These are phyloP conservation scores for Podargus strigoides DNA, from an alignment of 2,797 vertebrate species.

Conservation along the genomic window DNA sequence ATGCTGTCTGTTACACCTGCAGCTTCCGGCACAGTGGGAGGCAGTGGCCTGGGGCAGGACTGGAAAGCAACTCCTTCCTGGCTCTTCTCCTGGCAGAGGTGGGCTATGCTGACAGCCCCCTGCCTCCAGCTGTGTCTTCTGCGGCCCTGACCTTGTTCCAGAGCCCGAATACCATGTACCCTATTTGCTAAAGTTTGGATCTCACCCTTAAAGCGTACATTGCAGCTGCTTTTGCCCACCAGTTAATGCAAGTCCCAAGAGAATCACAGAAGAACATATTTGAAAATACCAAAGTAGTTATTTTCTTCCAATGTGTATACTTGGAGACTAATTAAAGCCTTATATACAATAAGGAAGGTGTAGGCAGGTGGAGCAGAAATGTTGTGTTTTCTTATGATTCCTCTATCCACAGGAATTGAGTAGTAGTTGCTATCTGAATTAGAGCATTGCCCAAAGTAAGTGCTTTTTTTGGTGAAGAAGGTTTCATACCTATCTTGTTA, in stretches of 20 bases:
- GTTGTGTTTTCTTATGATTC: neutral
- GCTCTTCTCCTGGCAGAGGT: neutral
- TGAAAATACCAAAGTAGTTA: neutral
- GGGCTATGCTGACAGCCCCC: neutral
- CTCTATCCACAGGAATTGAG: neutral
- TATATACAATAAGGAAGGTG: neutral
- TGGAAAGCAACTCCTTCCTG: neutral
- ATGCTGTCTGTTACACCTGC: neutral
- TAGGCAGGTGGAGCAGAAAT: neutral
- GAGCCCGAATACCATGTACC: neutral
- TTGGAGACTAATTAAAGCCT: neutral
- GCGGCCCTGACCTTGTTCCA: neutral
- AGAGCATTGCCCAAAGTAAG: neutral
- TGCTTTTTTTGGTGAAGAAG: neutral
- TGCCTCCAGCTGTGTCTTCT: neutral
- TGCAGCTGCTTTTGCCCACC: neutral
- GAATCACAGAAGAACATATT: neutral
- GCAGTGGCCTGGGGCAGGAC: neutral
- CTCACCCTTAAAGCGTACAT: rapidly evolving
- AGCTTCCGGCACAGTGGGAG: neutral
- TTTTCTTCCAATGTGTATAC: neutral
- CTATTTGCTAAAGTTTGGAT: neutral
- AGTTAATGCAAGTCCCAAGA: neutral
- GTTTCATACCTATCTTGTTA: neutral
- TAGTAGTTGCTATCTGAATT: neutral